Conservation (phyloP, 2,113 vertebrate species). For the Meriones unguiculatus region DNA sequence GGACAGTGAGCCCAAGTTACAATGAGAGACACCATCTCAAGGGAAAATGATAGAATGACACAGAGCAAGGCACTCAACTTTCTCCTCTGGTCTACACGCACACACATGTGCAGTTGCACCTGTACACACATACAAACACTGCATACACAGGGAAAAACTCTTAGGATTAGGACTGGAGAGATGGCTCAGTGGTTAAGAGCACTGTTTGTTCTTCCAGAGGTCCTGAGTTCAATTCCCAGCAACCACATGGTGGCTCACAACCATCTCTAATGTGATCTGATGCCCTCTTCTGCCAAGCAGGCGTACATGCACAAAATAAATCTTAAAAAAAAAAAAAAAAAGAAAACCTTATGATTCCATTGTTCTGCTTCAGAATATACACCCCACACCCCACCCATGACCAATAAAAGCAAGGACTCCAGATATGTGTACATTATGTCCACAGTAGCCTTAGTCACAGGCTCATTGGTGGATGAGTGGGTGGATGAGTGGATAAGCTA, state of each 20-base stretch:
- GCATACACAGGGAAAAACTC: neutral
- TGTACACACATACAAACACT: neutral
- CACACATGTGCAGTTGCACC: neutral
- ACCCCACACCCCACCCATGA: neutral
- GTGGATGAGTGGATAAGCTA: neutral
- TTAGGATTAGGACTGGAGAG: too few species aligned
- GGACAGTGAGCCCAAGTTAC: neutral
- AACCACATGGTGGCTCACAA: too few species aligned
- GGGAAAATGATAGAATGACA: neutral
- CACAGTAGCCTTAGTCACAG: neutral
- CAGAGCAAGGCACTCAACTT: neutral
- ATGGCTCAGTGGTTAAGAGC: too few species aligned
- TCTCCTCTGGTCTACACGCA: neutral
- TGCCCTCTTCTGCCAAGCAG: too few species aligned
- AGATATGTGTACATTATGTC: accelerated
- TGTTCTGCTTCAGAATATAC: neutral
- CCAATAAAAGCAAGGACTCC: neutral
- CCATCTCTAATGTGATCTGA: too few species aligned
- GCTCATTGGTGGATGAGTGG: neutral
- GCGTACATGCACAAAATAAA: too few species aligned
- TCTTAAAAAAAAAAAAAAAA: neutral
- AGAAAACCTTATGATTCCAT: neutral
- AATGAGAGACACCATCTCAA: neutral
- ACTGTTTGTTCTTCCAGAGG: too few species aligned
- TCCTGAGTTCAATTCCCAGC: too few species aligned